Evolutionary conservation across 2,888 invertebrate species (phyloP), one percentile per base, ranked within the genome.

Genomic region (Diarsia rubi): DNA sequence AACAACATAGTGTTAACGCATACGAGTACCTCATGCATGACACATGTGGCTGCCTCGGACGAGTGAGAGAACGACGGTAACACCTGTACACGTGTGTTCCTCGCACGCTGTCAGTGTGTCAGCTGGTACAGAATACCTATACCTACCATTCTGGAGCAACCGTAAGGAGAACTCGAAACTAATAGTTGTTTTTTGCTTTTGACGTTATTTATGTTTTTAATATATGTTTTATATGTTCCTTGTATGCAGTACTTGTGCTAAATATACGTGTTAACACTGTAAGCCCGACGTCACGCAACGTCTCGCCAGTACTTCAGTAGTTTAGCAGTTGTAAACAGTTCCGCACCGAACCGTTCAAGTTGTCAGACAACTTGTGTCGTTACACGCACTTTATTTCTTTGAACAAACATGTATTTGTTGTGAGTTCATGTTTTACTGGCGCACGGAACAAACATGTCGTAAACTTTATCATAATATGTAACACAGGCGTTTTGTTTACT

Each of bases 321-420:
- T n/a, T 49, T 12, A 54, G 54, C 24, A 54, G 24, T 24, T 54
- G 52, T 54, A 24, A 54, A 24, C 52, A 6, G 54, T 54, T 12
- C 11, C 59, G 31, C 12, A 12, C 5, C 60, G 31, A 27, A 31
- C 27, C 3, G 27, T 24, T 37, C n/a, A 24, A 37, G 37, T 37
- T 52, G 14, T 19, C 19, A 19, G 14, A 19, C 19, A 8, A 66
- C 31, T 66, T 37, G n/a, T 12, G 66, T 37, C n/a, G 6, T 52
- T 37, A 37, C 52, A 37, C 24, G 44, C 44, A 44, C 63, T 45
- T 63, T 24, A 24, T 64, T 64, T 27, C 19, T 44, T 42, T 63
- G 62, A 42, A 63, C n/a, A 63, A n/a, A 42, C 63, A 19, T 62
- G 14, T 62, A n/a, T 65, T 65, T 21, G 6, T 54, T 54, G 54